Evolutionary conservation across 2,888 invertebrate species (phyloP), one percentile per base, ranked within the genome.

Genomic region (Athalia circularis): DNA sequence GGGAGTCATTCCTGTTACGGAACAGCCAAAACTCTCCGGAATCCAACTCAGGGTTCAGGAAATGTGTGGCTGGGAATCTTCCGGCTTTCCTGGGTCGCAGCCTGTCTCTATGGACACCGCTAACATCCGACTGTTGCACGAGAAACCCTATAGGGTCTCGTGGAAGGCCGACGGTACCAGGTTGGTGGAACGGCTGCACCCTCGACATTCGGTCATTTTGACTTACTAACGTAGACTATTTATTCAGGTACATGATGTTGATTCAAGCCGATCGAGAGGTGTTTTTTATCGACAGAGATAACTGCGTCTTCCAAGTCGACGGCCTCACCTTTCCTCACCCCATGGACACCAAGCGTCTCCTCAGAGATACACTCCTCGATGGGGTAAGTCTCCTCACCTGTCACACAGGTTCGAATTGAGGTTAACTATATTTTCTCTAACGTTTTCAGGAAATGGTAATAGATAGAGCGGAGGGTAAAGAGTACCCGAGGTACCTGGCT

Each of bases 81-180:
- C 92, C 13, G 98, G 97, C 0, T 99, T 99, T 91, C 99, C 99
- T 0, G 99, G 99, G 0, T 95, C 95, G 3, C 99, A 99, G 88
- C 99, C 99, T 0, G 98, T 99, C 0, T 99, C 99, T 0, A 98
- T 99, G 98, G 96, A 97, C 87, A 91, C 92, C 1, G 87, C 92
- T 0, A 99, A 99, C 90, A 92, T 99, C 67, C 90, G 90, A 74
- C 92, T 95, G 9, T 91, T 99, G 3, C 92, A 93, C 50, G 91
- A 94, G 82, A 96, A 96, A 87, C 96, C 96, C 0, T 99, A 99
- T 88, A 94, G 95, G 88, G 99, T 99, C 0, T 99, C 99, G 2
- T 99, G 99, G 99, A 99, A 99, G 89, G 99, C 99, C 8, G 99
- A 99, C 90, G 99, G 99, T 57, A 96, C 96, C 52, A 94, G 97